These are phyloP conservation scores for Agrotis puta DNA, from an alignment of 2,888 invertebrate species.

Conservation along the genomic window DNA sequence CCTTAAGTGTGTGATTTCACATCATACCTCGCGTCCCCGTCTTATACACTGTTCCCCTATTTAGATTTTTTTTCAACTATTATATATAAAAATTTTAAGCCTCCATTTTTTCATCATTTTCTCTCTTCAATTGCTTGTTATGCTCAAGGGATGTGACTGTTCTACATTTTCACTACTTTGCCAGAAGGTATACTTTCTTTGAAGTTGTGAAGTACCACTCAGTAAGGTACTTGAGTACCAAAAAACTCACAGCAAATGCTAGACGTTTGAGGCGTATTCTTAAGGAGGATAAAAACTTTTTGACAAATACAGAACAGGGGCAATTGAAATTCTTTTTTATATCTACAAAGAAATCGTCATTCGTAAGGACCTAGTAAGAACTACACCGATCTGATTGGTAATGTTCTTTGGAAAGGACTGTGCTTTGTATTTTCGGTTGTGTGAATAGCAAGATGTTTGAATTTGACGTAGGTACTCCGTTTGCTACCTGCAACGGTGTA, in stretches of 20 bases:
- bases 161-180: slow-evolving; percentile 31
- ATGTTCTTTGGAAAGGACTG: too few species aligned
- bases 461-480: too few species aligned
- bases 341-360: too few species aligned
- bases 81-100: background rate
- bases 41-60: too few species aligned
- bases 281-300: slow-evolving; percentile 49
- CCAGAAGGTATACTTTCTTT: slow-evolving; percentile 65
- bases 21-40: too few species aligned
- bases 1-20: too few species aligned
- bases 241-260: slow-evolving; percentile 64
- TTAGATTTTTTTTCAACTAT: too few species aligned
- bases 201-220: slow-evolving; percentile 73
- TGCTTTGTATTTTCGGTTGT: too few species aligned
- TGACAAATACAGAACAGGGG: slow-evolving; percentile 22
- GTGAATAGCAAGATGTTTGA: too few species aligned
- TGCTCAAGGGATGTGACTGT: slow-evolving; percentile 12
- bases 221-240: slow-evolving; percentile 66
- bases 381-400: too few species aligned
- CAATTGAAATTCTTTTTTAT: background rate
- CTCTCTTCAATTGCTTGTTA: slow-evolving; percentile 10
- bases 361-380: too few species aligned
- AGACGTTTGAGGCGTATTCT: slow-evolving; percentile 53
- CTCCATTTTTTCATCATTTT: slow-evolving; percentile 3
- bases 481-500: too few species aligned